Conservation (phyloP, 2,113 vertebrate species). For the Xiphias gladius region DNA sequence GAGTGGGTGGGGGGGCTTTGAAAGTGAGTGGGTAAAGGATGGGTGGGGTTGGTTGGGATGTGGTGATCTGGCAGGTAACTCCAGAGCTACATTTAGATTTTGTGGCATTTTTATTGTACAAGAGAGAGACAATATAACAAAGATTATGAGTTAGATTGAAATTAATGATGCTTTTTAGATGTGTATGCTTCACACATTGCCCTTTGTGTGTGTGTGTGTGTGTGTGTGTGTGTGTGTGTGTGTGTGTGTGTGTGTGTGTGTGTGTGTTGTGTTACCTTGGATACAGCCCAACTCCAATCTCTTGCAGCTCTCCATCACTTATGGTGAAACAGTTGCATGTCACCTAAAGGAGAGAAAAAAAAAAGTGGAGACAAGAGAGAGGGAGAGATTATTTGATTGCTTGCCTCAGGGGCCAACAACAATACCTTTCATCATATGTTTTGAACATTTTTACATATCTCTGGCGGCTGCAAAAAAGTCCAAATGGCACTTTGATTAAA, state of each 20-base stretch:
- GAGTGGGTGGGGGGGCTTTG: neutral
- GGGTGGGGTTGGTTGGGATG: constrained; percentile 28
- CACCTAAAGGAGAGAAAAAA: constrained; percentile 85
- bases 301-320: constrained; percentile 96
- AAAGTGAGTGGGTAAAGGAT: constrained; percentile 19
- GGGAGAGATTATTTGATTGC: constrained; percentile 39
- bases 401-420: constrained; percentile 45
- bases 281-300: constrained; percentile 95
- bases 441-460: constrained; percentile 36
- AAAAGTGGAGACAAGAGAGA: constrained; percentile 21
- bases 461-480: constrained; percentile 17
- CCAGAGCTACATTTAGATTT: constrained; percentile 52
- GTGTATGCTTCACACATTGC: constrained; percentile 11
- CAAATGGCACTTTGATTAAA: constrained; percentile 10
- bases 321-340: constrained; percentile 97
- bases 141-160: constrained; percentile 52
- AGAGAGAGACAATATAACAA: constrained; percentile 25
- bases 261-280: constrained; percentile 94
- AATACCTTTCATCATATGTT: constrained; percentile 36
- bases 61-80: constrained; percentile 43
- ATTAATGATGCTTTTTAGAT: constrained; percentile 51
- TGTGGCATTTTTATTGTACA: constrained; percentile 23
- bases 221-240: constrained; percentile 21
- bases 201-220: constrained; percentile 20
- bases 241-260: no score